phyloP scores from a whole-genome alignment of 1,140 invertebrate genomes.

The Papilio glaucus region DNA sequence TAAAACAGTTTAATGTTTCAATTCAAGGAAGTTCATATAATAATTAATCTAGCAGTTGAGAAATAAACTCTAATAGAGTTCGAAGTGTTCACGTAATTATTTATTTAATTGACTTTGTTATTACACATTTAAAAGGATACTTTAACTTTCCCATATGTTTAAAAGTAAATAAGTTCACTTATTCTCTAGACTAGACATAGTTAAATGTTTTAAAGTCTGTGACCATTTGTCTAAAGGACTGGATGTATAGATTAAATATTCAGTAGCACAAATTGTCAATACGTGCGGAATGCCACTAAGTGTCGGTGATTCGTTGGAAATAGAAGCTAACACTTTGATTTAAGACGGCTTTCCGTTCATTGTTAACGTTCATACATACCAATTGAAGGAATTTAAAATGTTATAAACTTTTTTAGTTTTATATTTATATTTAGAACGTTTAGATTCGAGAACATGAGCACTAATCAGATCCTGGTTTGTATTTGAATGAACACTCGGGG shows the following conservation, averaged over 20 bases:
- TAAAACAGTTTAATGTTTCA: too few species aligned
- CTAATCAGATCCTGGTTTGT: too few species aligned
- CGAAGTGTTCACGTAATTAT: too few species aligned
- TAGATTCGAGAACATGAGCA: too few species aligned
- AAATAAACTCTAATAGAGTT: too few species aligned
- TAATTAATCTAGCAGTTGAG: too few species aligned
- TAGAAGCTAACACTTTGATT: constrained; percentile 32
- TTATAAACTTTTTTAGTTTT: not conserved
- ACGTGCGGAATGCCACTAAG: constrained; percentile 34
- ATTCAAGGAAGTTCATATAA: too few species aligned
- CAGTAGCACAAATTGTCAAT: constrained; percentile 35
- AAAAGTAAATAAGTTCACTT: not conserved
- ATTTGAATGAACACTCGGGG: too few species aligned
- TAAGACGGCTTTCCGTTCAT: constrained; percentile 33
- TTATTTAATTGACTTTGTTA: not conserved
- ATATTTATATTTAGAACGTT: not conserved
- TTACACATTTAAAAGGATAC: not conserved
- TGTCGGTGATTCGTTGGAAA: constrained; percentile 31
- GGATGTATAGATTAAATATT: constrained; percentile 25
- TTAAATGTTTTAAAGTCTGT: constrained; percentile 11
- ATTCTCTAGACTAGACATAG: not conserved
- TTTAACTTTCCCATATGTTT: not conserved
- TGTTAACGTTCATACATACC: constrained; percentile 31
- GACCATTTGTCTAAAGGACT: constrained; percentile 10
- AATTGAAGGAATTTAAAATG: not conserved